Conservation (phyloP, 2,888 invertebrate species). For the Epistrophe eligans region DNA sequence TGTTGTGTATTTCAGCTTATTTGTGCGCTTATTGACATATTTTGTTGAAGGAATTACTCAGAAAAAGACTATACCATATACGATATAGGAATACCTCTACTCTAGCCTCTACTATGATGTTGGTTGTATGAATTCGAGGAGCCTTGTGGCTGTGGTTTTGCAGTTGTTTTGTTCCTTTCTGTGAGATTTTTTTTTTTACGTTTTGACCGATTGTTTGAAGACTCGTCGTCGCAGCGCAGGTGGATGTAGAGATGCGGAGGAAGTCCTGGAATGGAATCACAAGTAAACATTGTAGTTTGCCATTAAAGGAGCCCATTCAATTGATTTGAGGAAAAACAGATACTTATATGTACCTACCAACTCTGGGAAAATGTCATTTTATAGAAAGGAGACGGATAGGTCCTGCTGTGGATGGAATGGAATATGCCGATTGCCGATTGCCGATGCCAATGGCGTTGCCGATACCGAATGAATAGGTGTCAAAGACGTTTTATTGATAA, state of each 20-base stretch:
- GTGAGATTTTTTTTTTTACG: not conserved
- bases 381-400: not conserved
- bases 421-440: not conserved
- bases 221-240: conserved; percentile 13
- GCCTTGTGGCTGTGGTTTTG: conserved; percentile 2
- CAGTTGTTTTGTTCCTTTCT: conserved; percentile 7
- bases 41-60: conserved; percentile 58
- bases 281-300: conserved; percentile 68
- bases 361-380: not conserved
- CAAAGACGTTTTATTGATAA: conserved; percentile 39
- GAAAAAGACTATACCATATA: conserved; percentile 6
- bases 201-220: conserved; percentile 59
- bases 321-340: conserved; percentile 47
- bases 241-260: not conserved
- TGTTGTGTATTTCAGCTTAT: conserved; percentile 73
- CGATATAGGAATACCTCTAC: not conserved
- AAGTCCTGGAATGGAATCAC: conserved; percentile 32
- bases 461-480: conserved; percentile 37
- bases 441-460: not conserved
- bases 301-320: conserved; percentile 41
- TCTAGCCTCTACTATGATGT: not conserved
- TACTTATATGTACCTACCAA: not conserved
- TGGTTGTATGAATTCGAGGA: not conserved
- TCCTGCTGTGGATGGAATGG: not conserved
- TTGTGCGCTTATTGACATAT: conserved; percentile 74